phyloP scores from a whole-genome alignment of 1,140 invertebrate genomes.

The Drosophila eugracilis region DNA sequence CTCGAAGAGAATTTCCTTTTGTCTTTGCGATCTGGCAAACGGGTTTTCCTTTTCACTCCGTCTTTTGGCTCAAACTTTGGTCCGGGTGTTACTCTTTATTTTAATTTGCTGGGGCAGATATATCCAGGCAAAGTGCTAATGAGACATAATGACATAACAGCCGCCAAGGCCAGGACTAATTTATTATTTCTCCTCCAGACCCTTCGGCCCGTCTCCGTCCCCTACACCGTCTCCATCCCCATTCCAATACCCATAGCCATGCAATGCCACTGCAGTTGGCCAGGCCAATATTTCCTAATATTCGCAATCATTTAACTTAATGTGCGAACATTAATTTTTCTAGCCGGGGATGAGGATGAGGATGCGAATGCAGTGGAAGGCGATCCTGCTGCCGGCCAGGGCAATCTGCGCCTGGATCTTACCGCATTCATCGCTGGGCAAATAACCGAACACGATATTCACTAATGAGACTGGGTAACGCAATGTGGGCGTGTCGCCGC shows the following conservation, averaged over 20 bases:
- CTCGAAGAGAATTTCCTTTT: slow-evolving; percentile 49
- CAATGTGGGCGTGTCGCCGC: slow-evolving; percentile 71
- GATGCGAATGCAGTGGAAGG: slow-evolving; percentile 19
- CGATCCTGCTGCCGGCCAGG: slow-evolving; percentile 23
- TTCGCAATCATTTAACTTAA: slow-evolving; percentile 82
- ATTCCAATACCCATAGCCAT: background rate
- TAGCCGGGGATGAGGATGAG: slow-evolving; percentile 42
- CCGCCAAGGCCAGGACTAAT: slow-evolving; percentile 68
- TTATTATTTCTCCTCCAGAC: slow-evolving; percentile 52
- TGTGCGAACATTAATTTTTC: slow-evolving; percentile 77
- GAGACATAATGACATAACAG: slow-evolving; percentile 77
- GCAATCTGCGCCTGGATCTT: slow-evolving; percentile 48
- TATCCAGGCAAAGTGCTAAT: slow-evolving; percentile 71
- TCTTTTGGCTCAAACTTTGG: slow-evolving; percentile 1
- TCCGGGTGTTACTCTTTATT: slow-evolving; percentile 60
- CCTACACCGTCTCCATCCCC: too few relatives aligned
- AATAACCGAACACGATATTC: slow-evolving; percentile 74
- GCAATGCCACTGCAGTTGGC: slow-evolving; percentile 51
- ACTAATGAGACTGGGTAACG: slow-evolving; percentile 77
- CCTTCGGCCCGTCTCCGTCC: background rate
- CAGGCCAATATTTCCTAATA: slow-evolving; percentile 78
- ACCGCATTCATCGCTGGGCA: slow-evolving; percentile 64
- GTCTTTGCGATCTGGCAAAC: slow-evolving; percentile 51
- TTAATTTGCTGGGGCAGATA: slow-evolving; percentile 71
- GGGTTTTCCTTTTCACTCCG: slow-evolving; percentile 40